phyloP scores from a whole-genome alignment of 2,113 vertebrate species.

The Zapus hudsonius region DNA sequence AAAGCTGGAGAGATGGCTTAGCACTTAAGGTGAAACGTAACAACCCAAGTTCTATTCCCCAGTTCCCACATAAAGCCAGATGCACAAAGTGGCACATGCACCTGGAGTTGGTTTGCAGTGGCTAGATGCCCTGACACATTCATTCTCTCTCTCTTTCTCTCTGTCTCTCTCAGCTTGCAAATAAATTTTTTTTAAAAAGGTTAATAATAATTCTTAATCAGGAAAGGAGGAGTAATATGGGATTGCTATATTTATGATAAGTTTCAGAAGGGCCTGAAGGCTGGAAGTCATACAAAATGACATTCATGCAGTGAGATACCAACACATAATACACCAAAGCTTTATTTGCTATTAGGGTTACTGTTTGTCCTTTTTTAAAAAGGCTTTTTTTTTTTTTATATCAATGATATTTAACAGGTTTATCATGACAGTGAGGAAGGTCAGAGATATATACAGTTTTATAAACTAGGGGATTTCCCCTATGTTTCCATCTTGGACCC shows the following conservation, averaged over 20 bases:
- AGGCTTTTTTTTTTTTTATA: constrained; percentile 23
- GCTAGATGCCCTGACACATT: no score
- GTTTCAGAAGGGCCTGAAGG: background rate
- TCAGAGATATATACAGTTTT: constrained; percentile 99
- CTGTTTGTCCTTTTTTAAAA: constrained; percentile 16
- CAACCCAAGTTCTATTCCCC: no score
- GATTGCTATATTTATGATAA: background rate
- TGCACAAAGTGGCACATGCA: no score
- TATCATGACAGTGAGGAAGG: constrained; percentile 99
- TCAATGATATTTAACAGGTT: constrained; percentile 88
- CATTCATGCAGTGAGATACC: background rate
- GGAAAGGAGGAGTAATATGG: background rate
- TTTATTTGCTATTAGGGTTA: background rate
- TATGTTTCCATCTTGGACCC: constrained; percentile 99
- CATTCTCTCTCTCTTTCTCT: no score
- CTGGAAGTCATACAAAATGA: no score
- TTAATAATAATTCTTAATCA: background rate
- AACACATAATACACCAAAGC: background rate
- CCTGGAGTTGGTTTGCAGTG: no score
- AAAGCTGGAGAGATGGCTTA: no score
- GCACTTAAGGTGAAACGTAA: no score
- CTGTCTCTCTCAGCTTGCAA: no score
- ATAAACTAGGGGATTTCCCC: constrained; percentile 98
- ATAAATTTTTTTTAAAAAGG: no score
- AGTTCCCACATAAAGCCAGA: no score